phyloP scores from a whole-genome alignment of 1,140 invertebrate genomes.

The Drosophila ercepeae region DNA sequence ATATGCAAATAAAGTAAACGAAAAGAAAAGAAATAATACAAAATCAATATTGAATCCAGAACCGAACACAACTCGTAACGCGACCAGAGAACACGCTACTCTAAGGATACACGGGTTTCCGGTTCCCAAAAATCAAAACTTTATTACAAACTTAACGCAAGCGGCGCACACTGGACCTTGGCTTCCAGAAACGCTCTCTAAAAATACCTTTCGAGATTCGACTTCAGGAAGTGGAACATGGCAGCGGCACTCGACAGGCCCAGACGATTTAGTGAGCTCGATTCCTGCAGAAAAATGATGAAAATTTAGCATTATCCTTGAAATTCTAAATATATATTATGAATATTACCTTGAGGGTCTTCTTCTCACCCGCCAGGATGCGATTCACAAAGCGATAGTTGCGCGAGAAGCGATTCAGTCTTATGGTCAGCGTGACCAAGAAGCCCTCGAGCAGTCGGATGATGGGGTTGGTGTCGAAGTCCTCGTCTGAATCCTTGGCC shows the following conservation, averaged over 20 bases:
- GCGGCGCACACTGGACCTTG: slow-evolving; percentile 60
- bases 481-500: slow-evolving; percentile 75
- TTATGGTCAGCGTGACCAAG: slow-evolving; percentile 93
- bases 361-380: slow-evolving; percentile 91
- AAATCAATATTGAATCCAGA: slow-evolving; percentile 55
- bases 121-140: slow-evolving; percentile 32
- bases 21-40: slow-evolving; percentile 34
- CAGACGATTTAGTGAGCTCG: slow-evolving; percentile 67
- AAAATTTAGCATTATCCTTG: not conserved
- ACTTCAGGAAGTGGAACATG: slow-evolving; percentile 77
- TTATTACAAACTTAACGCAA: slow-evolving; percentile 43
- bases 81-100: slow-evolving; percentile 55
- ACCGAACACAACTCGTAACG: slow-evolving; percentile 50
- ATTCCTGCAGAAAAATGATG: slow-evolving; percentile 47
- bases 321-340: no score
- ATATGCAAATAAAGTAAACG: slow-evolving; percentile 73
- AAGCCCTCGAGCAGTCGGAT: slow-evolving; percentile 86
- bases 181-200: slow-evolving; percentile 37
- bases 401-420: slow-evolving; percentile 93
- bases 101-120: slow-evolving; percentile 45
- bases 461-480: slow-evolving; percentile 80
- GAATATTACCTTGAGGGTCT: slow-evolving; percentile 90
- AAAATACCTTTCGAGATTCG: slow-evolving; percentile 79
- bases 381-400: slow-evolving; percentile 97
- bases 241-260: slow-evolving; percentile 69